Evolutionary conservation across 2,888 invertebrate species (phyloP).

Genomic region (Campopleginae sp.): DNA sequence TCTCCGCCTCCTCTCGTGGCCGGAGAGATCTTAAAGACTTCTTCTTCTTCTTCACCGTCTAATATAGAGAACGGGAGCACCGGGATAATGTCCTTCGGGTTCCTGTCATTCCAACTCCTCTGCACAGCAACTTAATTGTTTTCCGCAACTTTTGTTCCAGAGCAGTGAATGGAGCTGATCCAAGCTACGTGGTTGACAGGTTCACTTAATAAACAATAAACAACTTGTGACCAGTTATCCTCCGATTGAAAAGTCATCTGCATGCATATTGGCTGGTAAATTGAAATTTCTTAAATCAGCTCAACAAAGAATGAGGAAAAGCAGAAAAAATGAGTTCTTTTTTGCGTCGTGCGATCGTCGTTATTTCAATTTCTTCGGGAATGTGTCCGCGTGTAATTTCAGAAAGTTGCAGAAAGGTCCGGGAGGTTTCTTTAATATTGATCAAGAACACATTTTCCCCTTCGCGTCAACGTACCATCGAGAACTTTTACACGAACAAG

Average conservation of each 20-base stretch:
- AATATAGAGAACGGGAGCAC: conserved; percentile 17
- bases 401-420: too few species aligned
- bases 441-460: too few species aligned
- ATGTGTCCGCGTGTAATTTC: too few species aligned
- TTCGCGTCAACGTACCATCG: too few species aligned
- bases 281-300: too few species aligned
- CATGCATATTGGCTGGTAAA: neutral
- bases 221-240: conserved; percentile 13
- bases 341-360: too few species aligned
- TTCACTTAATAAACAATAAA: conserved; percentile 10
- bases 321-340: too few species aligned
- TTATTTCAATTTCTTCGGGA: too few species aligned
- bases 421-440: too few species aligned
- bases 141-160: conserved; percentile 35
- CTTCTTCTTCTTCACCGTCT: conserved; percentile 41
- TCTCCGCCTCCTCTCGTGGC: conserved; percentile 41
- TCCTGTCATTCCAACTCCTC: conserved; percentile 41
- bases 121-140: conserved; percentile 63
- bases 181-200: conserved; percentile 46
- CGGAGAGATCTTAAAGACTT: conserved; percentile 48
- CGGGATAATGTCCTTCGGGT: conserved; percentile 19
- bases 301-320: too few species aligned
- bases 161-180: conserved; percentile 60
- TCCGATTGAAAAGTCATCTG: neutral
- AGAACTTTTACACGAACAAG: too few species aligned